Base-by-base conservation (phyloP, 2,113 vertebrate genomes). In the Callopanchax toddi region DNA sequence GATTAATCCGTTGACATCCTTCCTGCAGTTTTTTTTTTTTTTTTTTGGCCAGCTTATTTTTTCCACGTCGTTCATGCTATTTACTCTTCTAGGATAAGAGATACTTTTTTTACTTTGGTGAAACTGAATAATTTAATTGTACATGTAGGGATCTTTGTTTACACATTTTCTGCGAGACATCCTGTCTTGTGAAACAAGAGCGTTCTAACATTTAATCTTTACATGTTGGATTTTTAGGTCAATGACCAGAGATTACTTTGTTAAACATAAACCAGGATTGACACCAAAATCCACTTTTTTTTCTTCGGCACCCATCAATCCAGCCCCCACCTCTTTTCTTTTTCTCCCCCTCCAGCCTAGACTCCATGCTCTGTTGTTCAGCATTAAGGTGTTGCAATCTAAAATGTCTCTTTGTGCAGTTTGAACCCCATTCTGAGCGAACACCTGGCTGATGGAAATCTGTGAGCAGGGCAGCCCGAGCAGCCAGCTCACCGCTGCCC, bases 211-310 rank as follows among this genome's bases (percentile, higher is more conserved):
- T 32, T 6, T 32, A 32, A 32, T 6, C 29, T 29, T 29, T n/a
- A n/a, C 4, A 5, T 32, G 16, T 1, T n/a, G n/a, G 43, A 65
- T 6, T 32, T 32, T 32, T 32, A 7, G 73, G 68, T 81, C 59
- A 61, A 22, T 65, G 68, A 42, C 61, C 64, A 69, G 7, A 11
- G 2, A 1, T 25, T 26, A 51, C 29, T 74, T 25, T 49, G 66
- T 58, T n/a, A 26, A 36, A 22, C 17, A 9, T 58, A 71, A 75
- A 75, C 45, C 40, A 45, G 61, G 62, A 67, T 62, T 59, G 55
- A 46, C 45, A 26, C 44, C 23, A 25, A 40, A 34, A 53, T 34
- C 25, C 34, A 10, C 10, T 16, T 48, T 42, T 34, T 50, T 36
- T 25, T 25, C n/a, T n/a, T 0, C 6, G n/a, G n/a, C 1, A 0